phyloP scores from a whole-genome alignment of 2,888 invertebrate genomes.

The Lasiommata megera region DNA sequence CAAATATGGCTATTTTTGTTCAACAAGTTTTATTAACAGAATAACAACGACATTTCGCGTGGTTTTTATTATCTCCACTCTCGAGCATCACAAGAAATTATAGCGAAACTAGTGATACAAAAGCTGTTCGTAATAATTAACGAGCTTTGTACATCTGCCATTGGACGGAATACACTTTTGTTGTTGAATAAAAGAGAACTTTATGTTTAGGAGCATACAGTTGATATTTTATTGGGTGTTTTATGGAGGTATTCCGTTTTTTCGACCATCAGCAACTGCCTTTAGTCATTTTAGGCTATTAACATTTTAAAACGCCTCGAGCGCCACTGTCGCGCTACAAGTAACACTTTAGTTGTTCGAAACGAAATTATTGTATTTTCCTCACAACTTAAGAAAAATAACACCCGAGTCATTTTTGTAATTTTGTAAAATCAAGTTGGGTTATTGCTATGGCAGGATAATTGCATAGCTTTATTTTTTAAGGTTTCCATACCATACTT shows the following conservation, averaged over 20 bases:
- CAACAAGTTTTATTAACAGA: constrained; percentile 53
- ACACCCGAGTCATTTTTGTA: constrained; percentile 19
- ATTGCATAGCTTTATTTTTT: too few relatives aligned
- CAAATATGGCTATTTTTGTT: constrained; percentile 27
- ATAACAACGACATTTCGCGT: constrained; percentile 44
- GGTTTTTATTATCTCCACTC: constrained; percentile 54
- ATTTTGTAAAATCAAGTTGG: neutral
- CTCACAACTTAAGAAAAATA: constrained; percentile 28
- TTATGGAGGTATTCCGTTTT: constrained; percentile 33
- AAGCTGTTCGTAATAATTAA: constrained; percentile 65
- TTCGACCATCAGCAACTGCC: constrained; percentile 54
- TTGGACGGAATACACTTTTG: constrained; percentile 6
- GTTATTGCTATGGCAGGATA: too few relatives aligned
- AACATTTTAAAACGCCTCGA: constrained; percentile 42
- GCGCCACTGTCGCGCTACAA: constrained; percentile 25
- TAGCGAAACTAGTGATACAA: constrained; percentile 61
- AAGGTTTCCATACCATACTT: too few relatives aligned
- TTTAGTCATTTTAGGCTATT: constrained; percentile 48
- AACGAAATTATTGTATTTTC: constrained; percentile 32
- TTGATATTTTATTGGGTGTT: constrained; percentile 18
- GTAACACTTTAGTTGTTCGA: constrained; percentile 31
- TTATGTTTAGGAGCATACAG: constrained; percentile 21
- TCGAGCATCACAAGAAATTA: constrained; percentile 58
- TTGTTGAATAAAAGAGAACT: constrained; percentile 16
- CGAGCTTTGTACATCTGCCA: constrained; percentile 64